Conservation (phyloP, 2,113 vertebrate species). For the Morone chrysops region DNA sequence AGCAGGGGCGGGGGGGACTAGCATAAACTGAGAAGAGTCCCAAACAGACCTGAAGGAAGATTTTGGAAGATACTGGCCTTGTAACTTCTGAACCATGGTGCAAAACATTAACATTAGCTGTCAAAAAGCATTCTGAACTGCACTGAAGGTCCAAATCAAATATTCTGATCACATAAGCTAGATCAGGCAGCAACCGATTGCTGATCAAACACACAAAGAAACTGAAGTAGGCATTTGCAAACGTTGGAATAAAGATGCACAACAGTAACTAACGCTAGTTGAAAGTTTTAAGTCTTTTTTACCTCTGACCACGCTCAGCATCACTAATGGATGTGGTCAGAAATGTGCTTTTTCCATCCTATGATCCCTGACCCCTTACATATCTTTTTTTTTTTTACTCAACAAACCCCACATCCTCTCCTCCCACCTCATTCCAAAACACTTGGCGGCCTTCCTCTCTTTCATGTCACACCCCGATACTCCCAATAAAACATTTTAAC, state of each 20-base stretch:
- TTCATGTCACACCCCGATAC: neutral
- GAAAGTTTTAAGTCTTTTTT: neutral
- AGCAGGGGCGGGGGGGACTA: neutral
- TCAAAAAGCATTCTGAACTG: neutral
- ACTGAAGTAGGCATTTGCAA: neutral
- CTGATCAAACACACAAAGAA: neutral
- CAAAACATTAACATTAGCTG: no score
- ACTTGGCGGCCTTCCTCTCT: neutral
- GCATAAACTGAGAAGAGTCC: neutral
- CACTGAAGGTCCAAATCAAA: neutral
- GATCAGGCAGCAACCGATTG: neutral
- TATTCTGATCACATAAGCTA: neutral
- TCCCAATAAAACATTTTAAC: conserved; percentile 29
- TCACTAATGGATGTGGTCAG: neutral
- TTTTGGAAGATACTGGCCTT: neutral
- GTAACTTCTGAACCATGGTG: neutral
- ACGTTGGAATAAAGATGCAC: neutral
- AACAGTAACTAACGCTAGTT: neutral
- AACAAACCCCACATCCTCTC: neutral
- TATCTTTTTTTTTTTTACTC: neutral
- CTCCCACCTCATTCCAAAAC: conserved; percentile 50
- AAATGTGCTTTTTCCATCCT: neutral
- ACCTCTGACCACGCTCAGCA: neutral
- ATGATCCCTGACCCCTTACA: neutral
- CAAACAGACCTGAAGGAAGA: neutral